Base-by-base conservation (phyloP, 1,140 invertebrate species). In the Heliothis subflexa region DNA sequence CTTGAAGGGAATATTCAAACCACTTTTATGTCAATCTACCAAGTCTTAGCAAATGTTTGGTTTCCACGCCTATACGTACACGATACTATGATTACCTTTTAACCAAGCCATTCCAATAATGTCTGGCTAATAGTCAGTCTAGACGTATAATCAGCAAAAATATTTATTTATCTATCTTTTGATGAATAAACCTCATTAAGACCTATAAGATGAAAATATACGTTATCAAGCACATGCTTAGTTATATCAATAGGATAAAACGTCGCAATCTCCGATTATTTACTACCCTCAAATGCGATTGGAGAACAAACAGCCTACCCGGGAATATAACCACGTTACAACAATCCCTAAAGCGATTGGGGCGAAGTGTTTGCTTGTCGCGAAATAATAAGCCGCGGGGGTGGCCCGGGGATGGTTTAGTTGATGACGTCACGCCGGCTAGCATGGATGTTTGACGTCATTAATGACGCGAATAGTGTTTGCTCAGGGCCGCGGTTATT, bases 341-440 rank as follows among this genome's bases (percentile, higher is more conserved):
- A 70, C 45, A 70, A 70, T 70, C 66, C 40, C 47, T 70, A 21
- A 28, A 70, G 66, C 66, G 66, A 12, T 52, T 52, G 12, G 13
- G 13, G 45, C 13, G 12, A 21, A 52, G 13, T 28, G 66, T 70
- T 70, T 70, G 13, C 66, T 49, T 50, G 12, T 49, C 45, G n/a
- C 64, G 12, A 14, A 21, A 49, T 28, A 45, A 52, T 70, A 50
- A 28, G 47, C 66, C 66, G 47, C 47, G 47, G 21, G 57, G 25
- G 4, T 61, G 5, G 25, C 18, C 57, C 25, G 18, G 25, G 25
- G 47, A 50, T n/a, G 66, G 9, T 14, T 47, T 28, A 50, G 45
- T 18, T 28, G 66, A 70, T 70, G 66, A 70, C 47, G 21, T 50
- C 25, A 49, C 13, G 12, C 25, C 25, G 66, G 18, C 47, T 14